Percentiles rank a stretch among this genome's conserved stretches.
phyloP scores from a whole-genome alignment of 2,113 vertebrate species.

The Rhinoptilus africanus region DNA sequence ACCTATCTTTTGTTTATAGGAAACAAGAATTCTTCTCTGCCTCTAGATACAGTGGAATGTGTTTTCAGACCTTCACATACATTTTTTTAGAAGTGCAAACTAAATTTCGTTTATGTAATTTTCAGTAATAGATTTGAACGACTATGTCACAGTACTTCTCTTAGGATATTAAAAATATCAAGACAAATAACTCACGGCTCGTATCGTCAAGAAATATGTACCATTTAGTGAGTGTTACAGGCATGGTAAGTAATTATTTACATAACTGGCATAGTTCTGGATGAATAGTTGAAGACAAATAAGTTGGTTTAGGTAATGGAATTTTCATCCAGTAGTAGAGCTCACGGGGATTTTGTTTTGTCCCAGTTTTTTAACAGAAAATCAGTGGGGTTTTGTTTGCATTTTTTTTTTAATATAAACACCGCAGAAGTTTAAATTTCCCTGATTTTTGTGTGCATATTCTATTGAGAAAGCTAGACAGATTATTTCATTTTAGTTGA shows the following conservation, averaged over 20 bases:
- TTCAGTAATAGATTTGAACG: neutral
- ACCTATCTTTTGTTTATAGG: neutral
- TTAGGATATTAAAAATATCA: neutral
- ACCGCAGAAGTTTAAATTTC: neutral
- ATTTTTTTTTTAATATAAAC: neutral
- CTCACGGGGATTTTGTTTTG: neutral
- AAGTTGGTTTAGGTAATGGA: neutral
- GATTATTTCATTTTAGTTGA: neutral
- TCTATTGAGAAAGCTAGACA: neutral
- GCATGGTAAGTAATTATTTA: slow-evolving; percentile 27
- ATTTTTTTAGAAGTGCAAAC: neutral
- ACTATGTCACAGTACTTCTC: neutral
- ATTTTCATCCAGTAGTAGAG: neutral
- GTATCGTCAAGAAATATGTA: neutral
- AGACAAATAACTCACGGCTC: neutral
- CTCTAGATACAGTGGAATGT: neutral
- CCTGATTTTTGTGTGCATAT: neutral
- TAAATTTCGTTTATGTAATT: neutral
- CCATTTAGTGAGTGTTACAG: neutral
- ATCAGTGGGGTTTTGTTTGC: neutral
- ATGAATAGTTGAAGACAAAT: neutral
- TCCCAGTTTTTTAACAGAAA: neutral
- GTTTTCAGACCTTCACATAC: neutral
- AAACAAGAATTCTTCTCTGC: neutral
- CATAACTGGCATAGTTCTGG: slow-evolving; percentile 56